Evolutionary conservation across 2,797 vertebrate genomes (phyloP).

Genomic region (Tokudaia tokunoshimensis): DNA sequence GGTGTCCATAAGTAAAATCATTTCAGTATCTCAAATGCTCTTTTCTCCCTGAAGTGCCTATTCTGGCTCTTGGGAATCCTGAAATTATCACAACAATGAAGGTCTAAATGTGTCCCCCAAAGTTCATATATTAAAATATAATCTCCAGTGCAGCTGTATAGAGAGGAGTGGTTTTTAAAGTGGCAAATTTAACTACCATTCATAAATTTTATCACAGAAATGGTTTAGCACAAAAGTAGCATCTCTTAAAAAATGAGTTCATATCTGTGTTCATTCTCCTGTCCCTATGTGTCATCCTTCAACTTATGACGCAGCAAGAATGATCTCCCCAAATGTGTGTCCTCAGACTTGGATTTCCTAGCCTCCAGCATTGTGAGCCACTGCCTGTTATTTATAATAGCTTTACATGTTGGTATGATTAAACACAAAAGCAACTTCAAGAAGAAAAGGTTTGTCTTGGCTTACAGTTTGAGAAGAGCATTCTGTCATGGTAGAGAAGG

Average conservation of each 20-base stretch:
- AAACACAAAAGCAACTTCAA: not conserved
- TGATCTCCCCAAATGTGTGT: not conserved
- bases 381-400: not conserved
- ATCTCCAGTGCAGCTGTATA: not conserved
- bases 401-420: not conserved
- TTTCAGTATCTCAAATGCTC: not conserved
- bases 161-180: not conserved
- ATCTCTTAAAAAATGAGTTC: not conserved
- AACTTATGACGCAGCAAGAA: not conserved
- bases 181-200: not conserved
- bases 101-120: not conserved
- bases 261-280: not conserved
- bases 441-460: not conserved
- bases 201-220: not conserved
- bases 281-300: too few relatives aligned
- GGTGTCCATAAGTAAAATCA: not conserved
- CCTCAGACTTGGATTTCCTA: not conserved
- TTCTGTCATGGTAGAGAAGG: not conserved
- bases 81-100: not conserved
- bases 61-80: not conserved
- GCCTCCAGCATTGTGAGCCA: not conserved
- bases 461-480: not conserved
- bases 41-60: not conserved
- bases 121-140: not conserved
- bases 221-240: not conserved